Conservation (phyloP, 2,113 vertebrate species). For the Psettodes erumei region DNA sequence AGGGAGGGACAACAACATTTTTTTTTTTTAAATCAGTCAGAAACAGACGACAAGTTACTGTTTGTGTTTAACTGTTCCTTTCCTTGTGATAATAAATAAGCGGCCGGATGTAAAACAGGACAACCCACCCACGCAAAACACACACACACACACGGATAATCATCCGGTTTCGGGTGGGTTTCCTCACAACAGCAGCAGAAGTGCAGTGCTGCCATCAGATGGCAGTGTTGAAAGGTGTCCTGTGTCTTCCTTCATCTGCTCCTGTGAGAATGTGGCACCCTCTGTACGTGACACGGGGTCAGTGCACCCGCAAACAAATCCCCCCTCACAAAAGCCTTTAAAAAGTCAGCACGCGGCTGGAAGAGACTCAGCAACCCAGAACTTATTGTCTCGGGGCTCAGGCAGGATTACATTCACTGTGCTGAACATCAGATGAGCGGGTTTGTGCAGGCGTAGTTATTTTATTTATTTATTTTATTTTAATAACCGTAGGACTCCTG, state of each 20-base stretch:
- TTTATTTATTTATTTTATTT: no score
- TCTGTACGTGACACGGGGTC: slow-evolving; percentile 18
- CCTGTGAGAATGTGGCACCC: slow-evolving; percentile 39
- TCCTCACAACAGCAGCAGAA: neutral
- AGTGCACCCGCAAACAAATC: slow-evolving; percentile 22
- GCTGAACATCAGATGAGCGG: no score
- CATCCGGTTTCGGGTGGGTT: no score
- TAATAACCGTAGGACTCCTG: no score
- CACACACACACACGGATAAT: no score
- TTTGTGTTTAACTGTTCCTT: neutral
- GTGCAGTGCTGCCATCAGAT: slow-evolving; percentile 64
- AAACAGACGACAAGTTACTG: neutral
- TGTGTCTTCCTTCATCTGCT: neutral
- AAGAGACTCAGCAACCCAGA: neutral
- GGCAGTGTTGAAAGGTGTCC: neutral
- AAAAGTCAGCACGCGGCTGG: neutral
- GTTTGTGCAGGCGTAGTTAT: no score
- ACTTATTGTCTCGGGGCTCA: neutral
- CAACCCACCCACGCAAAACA: no score
- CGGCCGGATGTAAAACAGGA: no score
- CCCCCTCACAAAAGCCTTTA: neutral
- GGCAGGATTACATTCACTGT: no score
- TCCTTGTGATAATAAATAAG: neutral
- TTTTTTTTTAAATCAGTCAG: no score
- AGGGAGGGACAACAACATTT: slow-evolving; percentile 14